These are phyloP conservation scores for Hippocampus zosterae DNA, from an alignment of 2,113 vertebrate species.

Conservation along the genomic window DNA sequence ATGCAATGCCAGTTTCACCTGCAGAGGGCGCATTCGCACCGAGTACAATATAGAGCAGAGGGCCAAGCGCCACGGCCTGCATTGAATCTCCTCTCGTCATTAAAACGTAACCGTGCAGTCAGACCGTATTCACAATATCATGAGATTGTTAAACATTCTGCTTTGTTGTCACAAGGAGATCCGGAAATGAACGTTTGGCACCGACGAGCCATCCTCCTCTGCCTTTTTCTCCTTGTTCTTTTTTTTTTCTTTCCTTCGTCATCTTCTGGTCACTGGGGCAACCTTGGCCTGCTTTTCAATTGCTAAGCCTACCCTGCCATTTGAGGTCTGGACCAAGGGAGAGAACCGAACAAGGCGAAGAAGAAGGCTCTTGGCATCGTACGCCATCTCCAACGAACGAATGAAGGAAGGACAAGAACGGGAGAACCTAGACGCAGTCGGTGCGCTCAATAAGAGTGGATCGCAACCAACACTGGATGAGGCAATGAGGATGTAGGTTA, in stretches of 20 bases:
- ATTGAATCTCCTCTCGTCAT: slow-evolving; percentile 11
- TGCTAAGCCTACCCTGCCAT: slow-evolving; percentile 67
- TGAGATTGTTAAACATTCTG: not conserved
- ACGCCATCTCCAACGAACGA: not conserved
- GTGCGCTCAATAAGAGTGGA: not conserved
- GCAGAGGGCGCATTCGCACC: slow-evolving; percentile 47
- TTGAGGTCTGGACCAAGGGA: slow-evolving; percentile 65
- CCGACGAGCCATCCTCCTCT: slow-evolving; percentile 18
- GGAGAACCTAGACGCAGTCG: not conserved
- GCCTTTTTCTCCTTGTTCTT: slow-evolving; percentile 9
- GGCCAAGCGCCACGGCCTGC: not conserved
- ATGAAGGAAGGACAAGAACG: slow-evolving; percentile 30
- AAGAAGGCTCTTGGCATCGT: slow-evolving; percentile 7
- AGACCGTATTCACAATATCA: not conserved
- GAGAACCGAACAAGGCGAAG: slow-evolving; percentile 44
- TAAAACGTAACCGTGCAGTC: not conserved
- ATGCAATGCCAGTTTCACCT: slow-evolving; percentile 15
- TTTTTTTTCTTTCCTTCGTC: slow-evolving; percentile 33
- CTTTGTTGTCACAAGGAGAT: slow-evolving; percentile 29
- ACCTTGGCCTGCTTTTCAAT: slow-evolving; percentile 60
- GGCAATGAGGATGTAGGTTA: slow-evolving; percentile 32
- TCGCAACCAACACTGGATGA: not conserved
- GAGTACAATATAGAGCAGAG: slow-evolving; percentile 9
- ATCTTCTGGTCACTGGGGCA: slow-evolving; percentile 63
- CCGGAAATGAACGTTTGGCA: slow-evolving; percentile 43